phyloP scores from a whole-genome alignment of 2,113 vertebrate genomes.

The Myodes glareolus region DNA sequence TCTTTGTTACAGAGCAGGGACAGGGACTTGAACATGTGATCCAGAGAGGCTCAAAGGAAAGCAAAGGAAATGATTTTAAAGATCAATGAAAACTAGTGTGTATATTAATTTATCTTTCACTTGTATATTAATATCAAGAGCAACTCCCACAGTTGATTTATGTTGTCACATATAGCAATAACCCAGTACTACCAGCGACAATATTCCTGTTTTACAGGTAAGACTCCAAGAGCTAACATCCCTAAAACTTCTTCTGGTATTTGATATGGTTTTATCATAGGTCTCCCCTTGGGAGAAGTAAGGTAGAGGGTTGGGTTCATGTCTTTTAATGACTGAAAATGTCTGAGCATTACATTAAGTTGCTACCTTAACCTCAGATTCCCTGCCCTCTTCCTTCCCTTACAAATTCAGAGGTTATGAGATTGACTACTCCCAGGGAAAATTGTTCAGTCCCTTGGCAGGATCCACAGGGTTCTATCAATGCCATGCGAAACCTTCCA shows the following conservation, averaged over 20 bases:
- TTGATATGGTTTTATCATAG: conserved; percentile 3
- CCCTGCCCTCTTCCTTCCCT: conserved; percentile 6
- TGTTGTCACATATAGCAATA: background rate
- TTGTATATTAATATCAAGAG: conserved; percentile 10
- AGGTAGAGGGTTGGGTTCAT: background rate
- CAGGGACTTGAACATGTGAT: background rate
- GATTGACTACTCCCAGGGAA: background rate
- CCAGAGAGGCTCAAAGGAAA: conserved; percentile 16
- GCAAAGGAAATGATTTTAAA: background rate
- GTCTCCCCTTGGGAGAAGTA: background rate
- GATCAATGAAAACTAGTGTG: background rate
- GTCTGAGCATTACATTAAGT: background rate
- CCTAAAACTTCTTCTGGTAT: conserved; percentile 15
- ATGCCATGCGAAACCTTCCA: background rate
- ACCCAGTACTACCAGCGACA: background rate
- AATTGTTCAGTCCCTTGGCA: background rate
- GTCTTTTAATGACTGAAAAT: conserved; percentile 36
- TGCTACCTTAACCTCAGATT: background rate
- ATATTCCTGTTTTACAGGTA: conserved; percentile 24
- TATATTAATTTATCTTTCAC: background rate
- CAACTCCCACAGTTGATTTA: background rate
- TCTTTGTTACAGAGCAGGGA: background rate
- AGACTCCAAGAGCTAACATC: background rate
- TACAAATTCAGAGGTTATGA: background rate
- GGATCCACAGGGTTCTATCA: background rate